Conservation (phyloP, 2,888 invertebrate species). For the Acrocyrtus sp. region DNA sequence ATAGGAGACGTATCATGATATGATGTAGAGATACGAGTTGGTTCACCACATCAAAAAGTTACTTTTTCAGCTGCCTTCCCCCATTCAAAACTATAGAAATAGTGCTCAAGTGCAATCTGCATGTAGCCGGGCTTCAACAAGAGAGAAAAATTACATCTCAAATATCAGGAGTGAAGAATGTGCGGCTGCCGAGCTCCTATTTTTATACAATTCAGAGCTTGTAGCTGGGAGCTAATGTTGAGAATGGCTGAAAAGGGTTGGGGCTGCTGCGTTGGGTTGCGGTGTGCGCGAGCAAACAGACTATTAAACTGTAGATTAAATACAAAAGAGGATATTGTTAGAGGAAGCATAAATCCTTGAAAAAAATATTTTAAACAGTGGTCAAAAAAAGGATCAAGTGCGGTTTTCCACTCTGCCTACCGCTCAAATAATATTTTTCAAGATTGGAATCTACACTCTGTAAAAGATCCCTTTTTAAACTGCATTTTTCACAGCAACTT, state of each 20-base stretch:
- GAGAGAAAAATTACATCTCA: not conserved
- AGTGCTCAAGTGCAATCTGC: not conserved
- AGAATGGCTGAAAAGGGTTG: too few species aligned
- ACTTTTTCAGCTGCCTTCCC: not conserved
- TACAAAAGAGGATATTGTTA: not conserved
- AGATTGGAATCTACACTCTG: too few species aligned
- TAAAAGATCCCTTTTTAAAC: too few species aligned
- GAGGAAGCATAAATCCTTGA: conserved; percentile 26
- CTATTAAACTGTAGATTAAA: too few species aligned
- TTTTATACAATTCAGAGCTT: too few species aligned
- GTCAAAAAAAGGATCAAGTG: conserved; percentile 39
- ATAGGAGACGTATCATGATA: conserved; percentile 8
- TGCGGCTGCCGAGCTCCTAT: not conserved
- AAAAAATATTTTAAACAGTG: conserved; percentile 34
- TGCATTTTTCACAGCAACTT: not conserved
- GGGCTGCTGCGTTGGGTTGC: too few species aligned
- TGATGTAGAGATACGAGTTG: conserved; percentile 10
- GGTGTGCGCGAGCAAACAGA: too few species aligned
- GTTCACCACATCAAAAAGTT: conserved; percentile 36
- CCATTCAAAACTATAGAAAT: too few species aligned
- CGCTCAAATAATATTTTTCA: too few species aligned
- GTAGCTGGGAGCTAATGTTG: too few species aligned
- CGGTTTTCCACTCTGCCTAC: conserved; percentile 21
- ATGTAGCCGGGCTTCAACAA: not conserved
- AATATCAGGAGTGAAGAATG: not conserved